Percentiles rank a stretch among this genome's conserved stretches.
Conservation (phyloP, 2,797 vertebrate genomes). For the Mormyrops attenuatus region DNA sequence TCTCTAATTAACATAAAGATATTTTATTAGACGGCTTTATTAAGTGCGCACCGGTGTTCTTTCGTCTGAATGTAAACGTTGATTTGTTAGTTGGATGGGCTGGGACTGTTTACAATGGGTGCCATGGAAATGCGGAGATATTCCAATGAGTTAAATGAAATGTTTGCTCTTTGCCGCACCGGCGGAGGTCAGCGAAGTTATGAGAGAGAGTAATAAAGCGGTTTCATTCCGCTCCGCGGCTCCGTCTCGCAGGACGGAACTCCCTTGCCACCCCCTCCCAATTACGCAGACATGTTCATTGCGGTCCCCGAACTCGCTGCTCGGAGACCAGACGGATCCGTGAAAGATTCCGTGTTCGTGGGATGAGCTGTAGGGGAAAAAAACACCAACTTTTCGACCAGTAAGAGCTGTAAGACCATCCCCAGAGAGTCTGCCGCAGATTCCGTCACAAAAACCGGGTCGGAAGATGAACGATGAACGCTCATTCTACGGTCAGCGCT, state of each 20-base stretch:
- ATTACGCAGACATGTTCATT: conserved; percentile 2
- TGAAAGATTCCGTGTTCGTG: background rate
- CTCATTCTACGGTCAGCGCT: background rate
- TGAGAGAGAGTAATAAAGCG: background rate
- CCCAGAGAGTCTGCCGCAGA: background rate
- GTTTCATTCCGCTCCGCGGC: background rate
- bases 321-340: background rate
- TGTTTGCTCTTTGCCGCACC: conserved; percentile 35
- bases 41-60: conserved; percentile 29
- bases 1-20: conserved; percentile 31
- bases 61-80: conserved; percentile 26
- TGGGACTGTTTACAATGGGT: conserved; percentile 25
- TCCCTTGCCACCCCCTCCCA: background rate
- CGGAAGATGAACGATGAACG: background rate
- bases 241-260: background rate
- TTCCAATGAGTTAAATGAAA: conserved; percentile 20
- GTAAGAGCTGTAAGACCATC: background rate
- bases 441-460: background rate
- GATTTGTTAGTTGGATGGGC: conserved; percentile 39
- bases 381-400: background rate
- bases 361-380: background rate
- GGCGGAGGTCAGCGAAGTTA: conserved; percentile 23
- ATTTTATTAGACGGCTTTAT: conserved; percentile 42
- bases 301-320: background rate
- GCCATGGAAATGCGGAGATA: conserved; percentile 10